phyloP scores from a whole-genome alignment of 2,113 vertebrate species.

The Amphilophus citrinellus region DNA sequence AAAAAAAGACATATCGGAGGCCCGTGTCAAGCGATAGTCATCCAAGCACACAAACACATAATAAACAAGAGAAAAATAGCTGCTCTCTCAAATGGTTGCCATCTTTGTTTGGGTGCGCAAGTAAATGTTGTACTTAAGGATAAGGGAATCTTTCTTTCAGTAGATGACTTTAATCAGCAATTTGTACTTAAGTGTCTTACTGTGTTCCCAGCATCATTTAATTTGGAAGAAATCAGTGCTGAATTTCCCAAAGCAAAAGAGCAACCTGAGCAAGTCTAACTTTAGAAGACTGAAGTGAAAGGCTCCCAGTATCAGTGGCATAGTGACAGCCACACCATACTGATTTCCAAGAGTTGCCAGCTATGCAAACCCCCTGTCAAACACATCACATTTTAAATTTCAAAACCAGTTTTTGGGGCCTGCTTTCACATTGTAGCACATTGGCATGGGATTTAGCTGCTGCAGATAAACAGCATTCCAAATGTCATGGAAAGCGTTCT shows the following conservation, averaged over 20 bases:
- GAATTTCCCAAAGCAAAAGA: neutral
- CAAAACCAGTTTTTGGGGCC: neutral
- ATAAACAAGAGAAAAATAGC: neutral
- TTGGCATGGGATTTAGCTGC: neutral
- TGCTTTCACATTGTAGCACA: neutral
- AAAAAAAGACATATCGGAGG: neutral
- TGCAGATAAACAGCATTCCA: neutral
- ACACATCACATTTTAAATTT: neutral
- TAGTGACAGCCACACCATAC: neutral
- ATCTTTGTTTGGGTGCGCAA: neutral
- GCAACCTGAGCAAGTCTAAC: neutral
- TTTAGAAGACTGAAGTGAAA: neutral
- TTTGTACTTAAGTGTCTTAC: neutral
- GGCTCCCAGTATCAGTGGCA: neutral
- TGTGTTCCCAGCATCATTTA: neutral
- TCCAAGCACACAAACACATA: neutral
- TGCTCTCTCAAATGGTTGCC: neutral
- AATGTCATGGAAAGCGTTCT: neutral
- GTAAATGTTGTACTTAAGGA: neutral
- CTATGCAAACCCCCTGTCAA: neutral
- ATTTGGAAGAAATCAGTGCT: neutral
- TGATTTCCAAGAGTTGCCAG: slow-evolving; percentile 1
- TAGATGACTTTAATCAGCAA: neutral
- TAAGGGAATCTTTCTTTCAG: neutral
- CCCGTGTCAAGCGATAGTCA: neutral